Evolutionary conservation across 1,140 invertebrate species (phyloP).

Genomic region (Psix sp.): DNA sequence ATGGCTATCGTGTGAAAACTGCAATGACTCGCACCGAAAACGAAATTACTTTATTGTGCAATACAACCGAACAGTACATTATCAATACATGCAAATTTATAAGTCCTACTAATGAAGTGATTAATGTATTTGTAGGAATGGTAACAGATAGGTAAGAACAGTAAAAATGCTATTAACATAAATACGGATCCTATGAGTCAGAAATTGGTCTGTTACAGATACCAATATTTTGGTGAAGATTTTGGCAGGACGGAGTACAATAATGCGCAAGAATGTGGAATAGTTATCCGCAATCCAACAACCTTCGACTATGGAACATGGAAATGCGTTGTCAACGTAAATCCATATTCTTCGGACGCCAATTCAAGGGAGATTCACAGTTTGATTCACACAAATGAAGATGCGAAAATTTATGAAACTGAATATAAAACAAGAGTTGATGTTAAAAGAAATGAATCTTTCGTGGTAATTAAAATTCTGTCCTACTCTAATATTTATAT

Average conservation of each 20-base stretch:
- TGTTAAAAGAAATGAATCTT: constrained; percentile 55
- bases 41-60: constrained; percentile 8
- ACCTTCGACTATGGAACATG: constrained; percentile 61
- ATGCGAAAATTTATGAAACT: constrained; percentile 8
- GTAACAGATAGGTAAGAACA: constrained; percentile 6
- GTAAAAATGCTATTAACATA: neutral
- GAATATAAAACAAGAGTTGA: constrained; percentile 33
- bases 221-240: constrained; percentile 45
- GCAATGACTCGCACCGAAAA: neutral
- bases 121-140: constrained; percentile 6
- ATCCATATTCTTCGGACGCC: too few relatives aligned
- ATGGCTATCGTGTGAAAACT: neutral
- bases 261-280: constrained; percentile 18
- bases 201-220: constrained; percentile 13
- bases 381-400: constrained; percentile 6
- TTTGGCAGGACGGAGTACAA: neutral
- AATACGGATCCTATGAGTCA: neutral
- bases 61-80: constrained; percentile 4
- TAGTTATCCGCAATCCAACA: constrained; percentile 8
- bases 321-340: constrained; percentile 64
- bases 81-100: constrained; percentile 30
- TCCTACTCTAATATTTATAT: neutral
- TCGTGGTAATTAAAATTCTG: constrained; percentile 45
- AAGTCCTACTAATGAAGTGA: neutral
- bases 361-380: neutral